A percentile compares a stretch with the other conserved stretches of the same genome.
Evolutionary conservation across 2,113 vertebrate species (phyloP).

Genomic region (Elachura formosa): DNA sequence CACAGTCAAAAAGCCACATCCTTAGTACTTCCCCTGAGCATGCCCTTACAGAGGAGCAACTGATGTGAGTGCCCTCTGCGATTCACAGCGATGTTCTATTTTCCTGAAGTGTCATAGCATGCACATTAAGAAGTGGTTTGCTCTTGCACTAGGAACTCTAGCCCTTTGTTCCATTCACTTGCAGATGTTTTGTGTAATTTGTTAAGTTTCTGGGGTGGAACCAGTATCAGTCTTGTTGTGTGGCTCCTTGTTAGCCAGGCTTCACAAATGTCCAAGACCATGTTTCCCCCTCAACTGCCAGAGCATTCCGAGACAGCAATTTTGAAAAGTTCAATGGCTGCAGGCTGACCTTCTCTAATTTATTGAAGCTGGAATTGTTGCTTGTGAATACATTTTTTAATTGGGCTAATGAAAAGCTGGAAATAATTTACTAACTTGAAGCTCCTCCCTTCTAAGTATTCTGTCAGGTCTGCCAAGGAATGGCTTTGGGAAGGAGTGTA

Average conservation of each 20-base stretch:
- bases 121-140: not conserved
- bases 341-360: not conserved
- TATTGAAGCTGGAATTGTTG: conserved; percentile 20
- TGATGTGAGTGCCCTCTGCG: not conserved
- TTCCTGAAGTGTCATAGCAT: not conserved
- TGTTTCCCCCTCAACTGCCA: not conserved
- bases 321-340: not conserved
- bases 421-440: conserved; percentile 52
- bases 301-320: not conserved
- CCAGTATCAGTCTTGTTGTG: not conserved
- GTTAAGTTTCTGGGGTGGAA: not conserved
- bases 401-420: conserved; percentile 50
- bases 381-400: conserved; percentile 22
- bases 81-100: not conserved
- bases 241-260: not conserved
- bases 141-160: not conserved
- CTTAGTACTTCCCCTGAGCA: not conserved
- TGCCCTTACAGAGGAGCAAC: not conserved
- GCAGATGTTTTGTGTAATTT: not conserved
- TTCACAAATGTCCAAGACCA: not conserved
- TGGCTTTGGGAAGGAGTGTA: conserved; percentile 35
- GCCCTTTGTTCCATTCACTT: not conserved
- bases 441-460: conserved; percentile 52
- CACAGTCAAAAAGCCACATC: not conserved
- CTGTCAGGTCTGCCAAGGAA: conserved; percentile 47